Base-by-base conservation (phyloP, 2,888 invertebrate species). In the Xylocampa areola region DNA sequence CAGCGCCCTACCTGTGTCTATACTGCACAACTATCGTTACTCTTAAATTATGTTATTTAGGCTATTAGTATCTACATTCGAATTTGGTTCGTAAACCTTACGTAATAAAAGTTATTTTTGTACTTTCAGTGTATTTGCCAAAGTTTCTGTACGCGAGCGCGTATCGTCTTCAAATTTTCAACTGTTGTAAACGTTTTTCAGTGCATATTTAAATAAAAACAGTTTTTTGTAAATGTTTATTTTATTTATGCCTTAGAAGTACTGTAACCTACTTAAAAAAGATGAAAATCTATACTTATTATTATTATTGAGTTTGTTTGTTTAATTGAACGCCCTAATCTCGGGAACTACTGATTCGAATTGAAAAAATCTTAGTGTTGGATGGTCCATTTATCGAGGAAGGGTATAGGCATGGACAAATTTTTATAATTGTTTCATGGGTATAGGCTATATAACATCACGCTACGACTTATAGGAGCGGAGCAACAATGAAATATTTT, bases 141-240 rank as follows among this genome's bases (percentile, higher is more conserved):
- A 86, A 85, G 86, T 84, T 78, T 43, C 49, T 33, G n/a, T 66
- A 72, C 80, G 76, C 80, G 72, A 62, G 70, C 64, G 73, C 61
- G 75, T 76, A 74, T 74, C 57, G 68, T 70, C 58, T 71, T 58
- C 72, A 77, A 77, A 61, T 71, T 77, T 77, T 81, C 82, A 77
- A 74, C 79, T 82, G 88, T 88, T 89, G 89, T 91, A 87, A 88
- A 90, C 89, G 90, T 91, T 88, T 88, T 88, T 90, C 90, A 86
- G 84, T 90, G 85, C 87, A 87, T 91, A 90, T 92, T 89, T 90
- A 88, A 91, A 86, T 89, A 89, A 74, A n/a, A 87, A 88, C 65
- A 55, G 75, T 68, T 77, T 84, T 81, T 78, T 77, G 61, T 74
- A 74, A 69, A 44, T 66, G 14, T 44, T 41, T 35, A 7, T 17